phyloP scores from a whole-genome alignment of 2,113 vertebrate species.

The Butastur rufipennis region DNA sequence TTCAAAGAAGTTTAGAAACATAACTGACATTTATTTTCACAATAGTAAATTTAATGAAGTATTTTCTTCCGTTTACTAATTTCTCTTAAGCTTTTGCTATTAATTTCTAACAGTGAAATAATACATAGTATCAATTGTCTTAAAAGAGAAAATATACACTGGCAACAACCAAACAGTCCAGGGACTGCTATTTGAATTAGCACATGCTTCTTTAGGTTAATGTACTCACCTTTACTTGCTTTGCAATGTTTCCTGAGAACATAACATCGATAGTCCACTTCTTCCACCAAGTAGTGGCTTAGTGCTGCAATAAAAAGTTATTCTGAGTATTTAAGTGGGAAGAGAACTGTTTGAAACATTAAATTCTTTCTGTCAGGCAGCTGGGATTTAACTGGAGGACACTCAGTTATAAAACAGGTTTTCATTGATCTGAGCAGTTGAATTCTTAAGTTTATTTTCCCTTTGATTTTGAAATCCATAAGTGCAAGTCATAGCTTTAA shows the following conservation, averaged over 20 bases:
- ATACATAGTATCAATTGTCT: background rate
- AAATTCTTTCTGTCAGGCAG: slow-evolving; percentile 49
- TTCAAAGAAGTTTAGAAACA: background rate
- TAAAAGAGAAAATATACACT: background rate
- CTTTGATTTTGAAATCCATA: slow-evolving; percentile 73
- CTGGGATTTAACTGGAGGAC: slow-evolving; percentile 53
- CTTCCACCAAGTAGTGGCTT: background rate
- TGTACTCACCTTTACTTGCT: background rate
- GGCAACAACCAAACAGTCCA: background rate
- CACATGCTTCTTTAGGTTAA: background rate
- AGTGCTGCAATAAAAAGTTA: slow-evolving; percentile 28
- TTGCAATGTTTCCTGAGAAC: background rate
- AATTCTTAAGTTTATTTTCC: slow-evolving; percentile 73
- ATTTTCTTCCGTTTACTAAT: background rate
- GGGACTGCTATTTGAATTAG: background rate
- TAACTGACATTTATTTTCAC: background rate
- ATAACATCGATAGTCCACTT: background rate
- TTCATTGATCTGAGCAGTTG: slow-evolving; percentile 61
- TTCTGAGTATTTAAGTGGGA: background rate
- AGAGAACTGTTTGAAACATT: slow-evolving; percentile 23
- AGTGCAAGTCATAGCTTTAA: slow-evolving; percentile 66
- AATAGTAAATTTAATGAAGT: background rate
- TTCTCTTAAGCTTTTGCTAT: background rate
- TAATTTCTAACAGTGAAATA: background rate
- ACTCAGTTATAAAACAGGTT: slow-evolving; percentile 47